Percentiles rank a stretch among this genome's conserved stretches.
These are phyloP conservation scores for Rhingia rostrata DNA, from an alignment of 2,888 invertebrate genomes.

Conservation along the genomic window DNA sequence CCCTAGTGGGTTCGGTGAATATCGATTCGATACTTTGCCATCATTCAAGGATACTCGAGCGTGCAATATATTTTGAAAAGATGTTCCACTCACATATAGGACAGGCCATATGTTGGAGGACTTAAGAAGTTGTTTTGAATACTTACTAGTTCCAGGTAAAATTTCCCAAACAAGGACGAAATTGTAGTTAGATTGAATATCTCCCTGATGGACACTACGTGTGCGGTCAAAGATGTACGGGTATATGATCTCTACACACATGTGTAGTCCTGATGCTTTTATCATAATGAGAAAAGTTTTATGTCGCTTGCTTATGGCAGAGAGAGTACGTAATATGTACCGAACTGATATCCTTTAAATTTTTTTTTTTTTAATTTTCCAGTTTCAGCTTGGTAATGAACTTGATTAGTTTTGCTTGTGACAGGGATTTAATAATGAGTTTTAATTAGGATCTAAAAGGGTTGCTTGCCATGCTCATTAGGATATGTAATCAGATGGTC, in stretches of 20 bases:
- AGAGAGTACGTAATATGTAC: too few species aligned
- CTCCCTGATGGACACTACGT: slow-evolving; percentile 30
- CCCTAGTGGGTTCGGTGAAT: slow-evolving; percentile 7
- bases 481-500: too few species aligned
- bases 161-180: slow-evolving; percentile 43
- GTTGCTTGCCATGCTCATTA: too few species aligned
- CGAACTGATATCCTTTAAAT: too few species aligned
- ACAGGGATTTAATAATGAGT: too few species aligned
- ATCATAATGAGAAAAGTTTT: slow-evolving; percentile 71
- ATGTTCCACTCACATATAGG: neutral
- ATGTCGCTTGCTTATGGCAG: neutral
- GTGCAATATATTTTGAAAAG: neutral
- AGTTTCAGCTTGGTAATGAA: too few species aligned
- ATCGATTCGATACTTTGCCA: slow-evolving; percentile 5
- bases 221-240: slow-evolving; percentile 34
- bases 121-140: slow-evolving; percentile 54
- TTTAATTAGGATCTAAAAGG: too few species aligned
- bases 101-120: slow-evolving; percentile 4
- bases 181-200: slow-evolving; percentile 45
- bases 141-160: slow-evolving; percentile 44
- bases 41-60: slow-evolving; percentile 19
- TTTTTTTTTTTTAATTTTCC: too few species aligned
- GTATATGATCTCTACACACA: neutral
- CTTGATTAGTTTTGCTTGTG: too few species aligned
- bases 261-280: slow-evolving; percentile 45